Evolutionary conservation across 2,113 vertebrate genomes (phyloP), one percentile per base, ranked within the genome.

Genomic region (Micronycteris hirsuta): DNA sequence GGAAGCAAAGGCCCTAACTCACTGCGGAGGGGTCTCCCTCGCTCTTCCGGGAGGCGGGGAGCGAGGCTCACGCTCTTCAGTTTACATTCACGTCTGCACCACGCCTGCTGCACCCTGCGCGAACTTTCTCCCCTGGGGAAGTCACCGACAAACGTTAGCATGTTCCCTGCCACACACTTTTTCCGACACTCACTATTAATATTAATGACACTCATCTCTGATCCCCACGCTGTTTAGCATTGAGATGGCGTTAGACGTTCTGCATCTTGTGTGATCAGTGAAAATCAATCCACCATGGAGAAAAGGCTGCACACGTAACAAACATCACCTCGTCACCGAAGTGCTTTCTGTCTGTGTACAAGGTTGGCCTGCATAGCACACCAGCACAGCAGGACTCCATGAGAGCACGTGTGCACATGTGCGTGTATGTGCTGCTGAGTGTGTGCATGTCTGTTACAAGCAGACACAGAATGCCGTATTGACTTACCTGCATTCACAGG

Each of bases 401-500:
- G 9, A 65, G 31, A 33, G 28, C 70, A 9, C 2, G 70, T 74
- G 71, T 45, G 41, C 13, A 4, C 9, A 0, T 52, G 12, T n/a
- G 81, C n/a, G 7, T 7, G 41, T 12, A 54, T 13, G 12, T 19
- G 9, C 4, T 2, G 52, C 15, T 49, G 52, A 8, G 10, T 43
- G 54, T 43, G 54, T 58, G 12, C 3, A 16, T 58, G 13, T 58
- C 28, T 47, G 33, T n/a, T 28, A 41, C 8, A 14, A 38, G 68
- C 58, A 65, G 43, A 52, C 1, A 24, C 4, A 76, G 28, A 38
- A 38, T 22, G 45, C 26, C 58, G 1, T 1, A 3, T 0, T 58
- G 65, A 96, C 98, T 99, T 99, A 99, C 99, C 98, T 78, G 99
- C 99, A 45, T 99, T 99, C 92, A 99, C 99, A 97, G 99, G 99